Evolutionary conservation across 2,113 vertebrate genomes (phyloP).

Genomic region (Ornithorhynchus anatinus): DNA sequence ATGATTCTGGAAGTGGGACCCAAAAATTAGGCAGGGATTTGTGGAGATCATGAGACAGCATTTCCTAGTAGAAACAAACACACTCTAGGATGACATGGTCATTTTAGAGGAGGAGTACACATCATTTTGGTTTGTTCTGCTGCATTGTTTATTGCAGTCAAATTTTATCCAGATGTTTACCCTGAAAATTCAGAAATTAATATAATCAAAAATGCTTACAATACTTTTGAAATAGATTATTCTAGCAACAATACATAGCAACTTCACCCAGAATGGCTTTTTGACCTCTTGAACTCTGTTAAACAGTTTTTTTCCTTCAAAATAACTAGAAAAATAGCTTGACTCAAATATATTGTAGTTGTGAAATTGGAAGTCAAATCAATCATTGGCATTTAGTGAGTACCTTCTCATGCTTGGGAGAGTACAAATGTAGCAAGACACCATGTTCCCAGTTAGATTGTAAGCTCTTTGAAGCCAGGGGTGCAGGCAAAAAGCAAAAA

Average conservation of each 20-base stretch:
- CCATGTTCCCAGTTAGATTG: too few relatives aligned
- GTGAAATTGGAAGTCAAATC: too few relatives aligned
- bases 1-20: neutral
- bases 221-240: neutral
- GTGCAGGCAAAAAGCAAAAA: too few relatives aligned
- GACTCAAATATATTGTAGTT: too few relatives aligned
- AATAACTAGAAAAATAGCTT: too few relatives aligned
- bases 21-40: neutral
- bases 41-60: constrained; percentile 3
- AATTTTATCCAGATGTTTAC: neutral
- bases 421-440: too few relatives aligned
- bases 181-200: neutral
- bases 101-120: neutral
- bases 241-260: neutral
- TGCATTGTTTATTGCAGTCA: neutral
- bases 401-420: neutral
- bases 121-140: neutral
- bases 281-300: neutral
- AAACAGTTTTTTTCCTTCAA: neutral
- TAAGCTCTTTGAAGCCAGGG: too few relatives aligned
- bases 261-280: neutral
- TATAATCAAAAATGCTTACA: neutral
- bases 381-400: too few relatives aligned
- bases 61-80: neutral
- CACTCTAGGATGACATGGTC: neutral